These are phyloP conservation scores for Galeopterus variegatus DNA, from an alignment of 2,113 vertebrate species.

Conservation along the genomic window DNA sequence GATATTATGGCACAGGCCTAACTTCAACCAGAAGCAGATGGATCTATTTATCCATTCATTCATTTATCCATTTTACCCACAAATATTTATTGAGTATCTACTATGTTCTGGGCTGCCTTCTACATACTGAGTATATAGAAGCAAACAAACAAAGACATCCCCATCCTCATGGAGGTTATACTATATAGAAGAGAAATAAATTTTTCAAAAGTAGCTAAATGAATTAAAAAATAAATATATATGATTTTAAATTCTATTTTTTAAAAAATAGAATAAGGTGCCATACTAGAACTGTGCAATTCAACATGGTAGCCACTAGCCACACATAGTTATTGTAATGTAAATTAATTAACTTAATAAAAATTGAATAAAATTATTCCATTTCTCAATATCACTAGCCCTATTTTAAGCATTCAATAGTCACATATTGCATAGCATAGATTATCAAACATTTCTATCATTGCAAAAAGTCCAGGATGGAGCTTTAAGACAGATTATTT, in stretches of 20 bases:
- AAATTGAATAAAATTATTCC: not conserved
- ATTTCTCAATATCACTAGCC: not conserved
- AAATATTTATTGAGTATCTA: not conserved
- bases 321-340: not conserved
- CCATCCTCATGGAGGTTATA: not conserved
- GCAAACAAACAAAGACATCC: not conserved
- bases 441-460: not conserved
- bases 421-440: not conserved
- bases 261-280: not conserved
- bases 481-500: not conserved
- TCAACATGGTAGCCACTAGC: not conserved
- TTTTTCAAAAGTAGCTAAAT: conserved; percentile 7
- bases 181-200: not conserved
- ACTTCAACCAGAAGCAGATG: not conserved
- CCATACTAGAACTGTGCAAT: not conserved
- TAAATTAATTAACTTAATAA: not conserved
- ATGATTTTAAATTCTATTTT: not conserved
- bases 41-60: not conserved
- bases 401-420: not conserved
- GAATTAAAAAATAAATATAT: not conserved
- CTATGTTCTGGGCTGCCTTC: not conserved
- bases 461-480: not conserved
- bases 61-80: not conserved
- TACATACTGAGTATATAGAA: not conserved
- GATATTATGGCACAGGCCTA: not conserved